Conservation (phyloP, 2,888 invertebrate species). For the Caenorhabditis doughertyi region DNA sequence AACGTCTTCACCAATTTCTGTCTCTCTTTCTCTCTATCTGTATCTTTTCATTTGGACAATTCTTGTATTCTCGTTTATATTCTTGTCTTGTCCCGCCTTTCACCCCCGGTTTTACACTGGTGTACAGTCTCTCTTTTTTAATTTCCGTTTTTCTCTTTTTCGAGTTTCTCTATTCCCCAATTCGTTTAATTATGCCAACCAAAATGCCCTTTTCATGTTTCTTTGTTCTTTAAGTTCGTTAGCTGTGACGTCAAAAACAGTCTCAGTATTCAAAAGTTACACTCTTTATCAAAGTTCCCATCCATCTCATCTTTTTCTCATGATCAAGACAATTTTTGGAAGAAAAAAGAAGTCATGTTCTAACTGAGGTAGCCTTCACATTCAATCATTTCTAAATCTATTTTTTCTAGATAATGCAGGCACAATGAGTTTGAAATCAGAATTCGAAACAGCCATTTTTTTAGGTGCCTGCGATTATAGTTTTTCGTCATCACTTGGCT, state of each 20-base stretch:
- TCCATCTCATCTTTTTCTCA: no score
- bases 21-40: background rate
- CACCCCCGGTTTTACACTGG: slow-evolving; percentile 21
- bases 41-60: slow-evolving; percentile 21
- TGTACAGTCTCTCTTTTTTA: slow-evolving; percentile 10
- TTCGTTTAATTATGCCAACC: slow-evolving; percentile 31
- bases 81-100: slow-evolving; percentile 1
- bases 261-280: background rate
- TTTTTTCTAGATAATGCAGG: no score
- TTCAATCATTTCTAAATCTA: no score
- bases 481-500: no score
- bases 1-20: slow-evolving; percentile 16
- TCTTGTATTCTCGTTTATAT: slow-evolving; percentile 55
- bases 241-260: slow-evolving; percentile 5
- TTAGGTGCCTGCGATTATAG: no score
- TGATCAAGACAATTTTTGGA: no score
- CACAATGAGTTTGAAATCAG: no score
- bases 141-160: background rate
- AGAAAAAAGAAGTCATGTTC: no score
- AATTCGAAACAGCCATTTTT: no score
- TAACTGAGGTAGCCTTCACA: no score
- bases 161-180: background rate
- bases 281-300: background rate
- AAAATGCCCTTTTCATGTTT: slow-evolving; percentile 2
- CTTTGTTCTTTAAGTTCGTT: background rate